Base-by-base conservation (phyloP, 2,888 invertebrate species). In the Scaptomyza reducta region DNA sequence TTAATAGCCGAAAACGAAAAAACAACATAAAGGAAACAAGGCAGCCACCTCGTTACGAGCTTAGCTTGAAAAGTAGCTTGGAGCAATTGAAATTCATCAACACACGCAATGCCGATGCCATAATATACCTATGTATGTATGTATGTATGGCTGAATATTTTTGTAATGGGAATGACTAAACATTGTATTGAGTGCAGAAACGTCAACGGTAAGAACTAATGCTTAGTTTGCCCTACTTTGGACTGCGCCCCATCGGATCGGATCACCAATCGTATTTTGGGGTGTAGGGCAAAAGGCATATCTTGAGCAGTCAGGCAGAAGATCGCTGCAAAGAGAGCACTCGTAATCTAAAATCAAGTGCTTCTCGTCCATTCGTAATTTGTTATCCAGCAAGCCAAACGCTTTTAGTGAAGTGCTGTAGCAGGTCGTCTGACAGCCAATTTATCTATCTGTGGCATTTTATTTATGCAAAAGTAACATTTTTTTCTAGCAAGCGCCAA, bases 381-480 rank as follows among this genome's bases (percentile, higher is more conserved):
- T 58, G 73, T 68, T 58, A 68, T 64, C 57, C 57, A 38, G 65
- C 50, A 45, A 51, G 45, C 40, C 27, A 57, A 69, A 53, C 55
- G 61, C 35, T 42, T 60, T 72, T 55, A 59, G 74, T 53, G 59
- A 63, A 74, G 70, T 64, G 74, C 57, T 53, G 33, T 53, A 41
- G 51, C 51, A 13, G 55, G 22, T 47, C 45, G 22, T 38, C 35
- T 46, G 51, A 56, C 67, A 76, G 57, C 49, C 59, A 71, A 70
- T 76, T 79, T 64, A 66, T 82, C 81, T 80, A 79, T 72, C 66
- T 70, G 61, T 77, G 59, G 44, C 60, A 72, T 82, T 85, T 85
- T 74, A 72, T 87, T 85, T 81, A 87, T 83, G 87, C 82, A 85
- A 61, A 84, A 80, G 81, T 66, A 71, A 73, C 76, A 80, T 70